Percentiles rank a stretch among this genome's conserved stretches.
Conservation (phyloP, 2,113 vertebrate species). For the Ciconia boyciana region DNA sequence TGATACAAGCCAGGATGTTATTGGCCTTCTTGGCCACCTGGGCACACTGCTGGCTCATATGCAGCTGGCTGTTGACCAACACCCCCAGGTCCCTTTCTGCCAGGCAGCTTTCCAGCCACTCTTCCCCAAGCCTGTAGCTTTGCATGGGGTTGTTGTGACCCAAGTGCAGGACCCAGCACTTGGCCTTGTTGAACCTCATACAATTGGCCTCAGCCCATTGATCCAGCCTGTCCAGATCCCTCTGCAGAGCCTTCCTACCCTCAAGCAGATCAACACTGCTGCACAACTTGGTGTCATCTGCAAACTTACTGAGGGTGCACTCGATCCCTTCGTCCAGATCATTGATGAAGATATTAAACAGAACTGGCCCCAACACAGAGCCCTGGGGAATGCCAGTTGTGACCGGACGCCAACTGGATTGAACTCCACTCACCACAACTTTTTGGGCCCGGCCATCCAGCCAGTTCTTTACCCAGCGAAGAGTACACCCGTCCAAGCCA, state of each 20-base stretch:
- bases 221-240: not conserved
- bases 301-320: not conserved
- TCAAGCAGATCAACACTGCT: not conserved
- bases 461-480: not conserved
- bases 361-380: no score
- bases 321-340: not conserved
- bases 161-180: not conserved
- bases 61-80: fast-evolving
- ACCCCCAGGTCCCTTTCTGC: not conserved
- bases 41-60: not conserved
- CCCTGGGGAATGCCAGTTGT: no score
- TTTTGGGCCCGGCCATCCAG: not conserved
- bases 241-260: not conserved
- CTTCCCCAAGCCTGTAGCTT: no score
- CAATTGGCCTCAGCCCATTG: not conserved
- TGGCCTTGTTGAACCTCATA: not conserved
- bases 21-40: not conserved
- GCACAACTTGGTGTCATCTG: fast-evolving
- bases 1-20: not conserved
- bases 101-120: not conserved
- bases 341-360: not conserved
- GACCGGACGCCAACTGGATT: not conserved
- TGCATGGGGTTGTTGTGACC: not conserved
- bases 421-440: not conserved
- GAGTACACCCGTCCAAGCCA: not conserved